Percentiles rank a stretch among this genome's conserved stretches.
Evolutionary conservation across 2,797 vertebrate genomes (phyloP).

Genomic region (Schizopygopsis malacanthus): DNA sequence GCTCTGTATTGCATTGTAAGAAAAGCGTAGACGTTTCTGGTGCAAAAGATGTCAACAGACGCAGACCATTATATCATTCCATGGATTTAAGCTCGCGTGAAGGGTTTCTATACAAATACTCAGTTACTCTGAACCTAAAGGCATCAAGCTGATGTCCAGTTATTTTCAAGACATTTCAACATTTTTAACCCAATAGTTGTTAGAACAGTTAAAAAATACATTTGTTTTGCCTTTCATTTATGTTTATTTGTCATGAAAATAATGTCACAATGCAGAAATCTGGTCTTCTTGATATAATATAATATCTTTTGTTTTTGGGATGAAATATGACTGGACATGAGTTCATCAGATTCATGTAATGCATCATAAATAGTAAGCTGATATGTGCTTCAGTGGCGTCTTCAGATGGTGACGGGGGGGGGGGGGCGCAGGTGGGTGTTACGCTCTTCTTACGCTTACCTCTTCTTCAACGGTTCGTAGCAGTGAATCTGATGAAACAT

Average conservation of each 20-base stretch:
- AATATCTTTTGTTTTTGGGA: background rate
- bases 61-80: background rate
- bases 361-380: background rate
- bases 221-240: background rate
- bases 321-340: background rate
- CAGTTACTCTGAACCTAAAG: background rate
- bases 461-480: background rate
- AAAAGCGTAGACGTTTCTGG: background rate
- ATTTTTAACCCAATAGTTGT: background rate
- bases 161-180: background rate
- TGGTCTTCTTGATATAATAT: background rate
- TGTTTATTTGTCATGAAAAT: background rate
- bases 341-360: background rate
- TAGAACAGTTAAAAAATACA: background rate
- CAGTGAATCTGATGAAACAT: background rate
- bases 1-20: background rate
- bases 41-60: background rate
- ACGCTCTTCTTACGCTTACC: slow-evolving; percentile 23
- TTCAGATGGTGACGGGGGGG: slow-evolving; percentile 19
- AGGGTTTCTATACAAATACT: background rate
- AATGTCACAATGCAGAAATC: background rate
- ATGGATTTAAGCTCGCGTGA: background rate
- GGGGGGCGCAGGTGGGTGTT: slow-evolving; percentile 38
- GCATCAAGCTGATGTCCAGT: background rate
- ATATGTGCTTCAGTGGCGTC: background rate